Evolutionary conservation across 2,888 invertebrate species (phyloP).

Genomic region (Urechis unicinctus): DNA sequence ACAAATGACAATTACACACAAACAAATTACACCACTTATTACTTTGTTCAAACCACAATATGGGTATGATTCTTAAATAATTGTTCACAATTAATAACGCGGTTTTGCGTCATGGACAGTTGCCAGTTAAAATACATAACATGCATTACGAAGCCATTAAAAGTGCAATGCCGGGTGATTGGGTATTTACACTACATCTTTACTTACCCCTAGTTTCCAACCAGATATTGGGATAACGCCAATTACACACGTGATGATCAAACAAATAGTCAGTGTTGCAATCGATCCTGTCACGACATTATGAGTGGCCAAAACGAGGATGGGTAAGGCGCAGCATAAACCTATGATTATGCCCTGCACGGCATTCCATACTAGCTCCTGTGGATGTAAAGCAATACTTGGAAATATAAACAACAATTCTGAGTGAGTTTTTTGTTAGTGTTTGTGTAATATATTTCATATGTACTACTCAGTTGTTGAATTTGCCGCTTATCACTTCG

Average conservation of each 20-base stretch:
- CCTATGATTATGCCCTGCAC: conserved; percentile 36
- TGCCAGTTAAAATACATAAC: no score
- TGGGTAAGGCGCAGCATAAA: conserved; percentile 30
- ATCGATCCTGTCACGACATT: conserved; percentile 38
- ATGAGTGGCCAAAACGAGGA: conserved; percentile 35
- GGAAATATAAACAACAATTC: background rate
- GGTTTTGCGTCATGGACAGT: no score
- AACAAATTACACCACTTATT: no score
- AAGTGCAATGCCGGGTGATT: background rate
- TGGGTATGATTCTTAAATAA: no score
- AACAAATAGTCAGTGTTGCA: conserved; percentile 33
- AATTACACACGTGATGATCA: conserved; percentile 35
- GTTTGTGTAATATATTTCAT: no score
- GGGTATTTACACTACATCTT: background rate
- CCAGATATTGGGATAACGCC: conserved; percentile 40
- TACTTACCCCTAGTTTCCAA: conserved; percentile 44
- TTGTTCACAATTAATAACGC: no score
- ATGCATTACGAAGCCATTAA: no score
- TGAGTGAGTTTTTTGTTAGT: background rate
- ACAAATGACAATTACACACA: no score
- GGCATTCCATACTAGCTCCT: conserved; percentile 35
- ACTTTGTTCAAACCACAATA: no score
- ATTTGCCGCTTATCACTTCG: no score
- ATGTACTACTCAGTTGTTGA: no score
- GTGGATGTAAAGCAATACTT: conserved; percentile 14